These are phyloP conservation scores for Platycnemis pennipes DNA, from an alignment of 2,888 invertebrate genomes.

Conservation along the genomic window DNA sequence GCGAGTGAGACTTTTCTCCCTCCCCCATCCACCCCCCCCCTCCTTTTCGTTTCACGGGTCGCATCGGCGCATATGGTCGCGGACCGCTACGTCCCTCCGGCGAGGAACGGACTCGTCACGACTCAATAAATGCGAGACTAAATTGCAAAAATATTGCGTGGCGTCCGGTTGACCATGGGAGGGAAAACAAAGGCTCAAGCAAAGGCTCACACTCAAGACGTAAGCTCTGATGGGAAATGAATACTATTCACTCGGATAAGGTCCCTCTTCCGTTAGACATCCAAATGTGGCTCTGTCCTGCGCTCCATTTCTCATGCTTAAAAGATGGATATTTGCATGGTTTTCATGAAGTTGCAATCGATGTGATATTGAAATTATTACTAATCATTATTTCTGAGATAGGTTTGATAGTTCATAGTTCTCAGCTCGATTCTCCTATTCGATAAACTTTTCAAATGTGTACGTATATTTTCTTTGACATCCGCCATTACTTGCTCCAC, in stretches of 20 bases:
- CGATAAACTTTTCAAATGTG: too few relatives aligned
- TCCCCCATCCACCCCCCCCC: neutral
- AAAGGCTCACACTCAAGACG: neutral
- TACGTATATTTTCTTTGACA: too few relatives aligned
- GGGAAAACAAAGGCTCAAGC: neutral
- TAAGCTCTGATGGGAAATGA: neutral
- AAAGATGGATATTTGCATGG: too few relatives aligned
- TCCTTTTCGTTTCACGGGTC: neutral
- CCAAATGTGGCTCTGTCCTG: too few relatives aligned
- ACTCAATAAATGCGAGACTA: conserved; percentile 19
- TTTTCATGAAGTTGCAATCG: too few relatives aligned
- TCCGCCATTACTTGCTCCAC: too few relatives aligned
- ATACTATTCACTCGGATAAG: neutral
- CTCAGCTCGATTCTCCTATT: too few relatives aligned
- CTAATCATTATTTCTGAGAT: too few relatives aligned
- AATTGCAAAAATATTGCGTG: neutral
- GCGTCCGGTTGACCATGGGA: neutral
- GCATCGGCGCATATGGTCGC: conserved; percentile 46
- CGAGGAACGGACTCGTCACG: neutral
- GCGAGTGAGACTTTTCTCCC: neutral
- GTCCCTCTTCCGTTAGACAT: too few relatives aligned
- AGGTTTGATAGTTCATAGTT: too few relatives aligned
- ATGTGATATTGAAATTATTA: too few relatives aligned
- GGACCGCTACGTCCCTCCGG: conserved; percentile 29
- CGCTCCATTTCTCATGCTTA: too few relatives aligned